phyloP scores from a whole-genome alignment of 2,888 invertebrate species.

The Drosophila macrospina region DNA sequence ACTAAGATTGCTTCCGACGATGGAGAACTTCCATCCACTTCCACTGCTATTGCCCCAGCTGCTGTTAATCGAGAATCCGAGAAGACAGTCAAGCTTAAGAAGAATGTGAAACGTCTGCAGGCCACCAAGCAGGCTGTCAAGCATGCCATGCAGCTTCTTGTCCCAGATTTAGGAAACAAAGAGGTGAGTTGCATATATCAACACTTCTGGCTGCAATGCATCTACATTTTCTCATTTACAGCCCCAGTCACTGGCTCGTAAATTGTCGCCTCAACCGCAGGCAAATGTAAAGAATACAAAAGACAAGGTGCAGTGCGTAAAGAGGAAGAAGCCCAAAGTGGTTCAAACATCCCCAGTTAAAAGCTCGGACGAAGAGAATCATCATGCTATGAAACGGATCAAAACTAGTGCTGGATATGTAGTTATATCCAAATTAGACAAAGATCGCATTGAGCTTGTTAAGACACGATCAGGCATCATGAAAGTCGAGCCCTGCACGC shows the following conservation, averaged over 20 bases:
- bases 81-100: conserved; percentile 32
- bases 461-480: conserved; percentile 78
- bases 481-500: conserved; percentile 78
- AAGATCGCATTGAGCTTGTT: conserved; percentile 47
- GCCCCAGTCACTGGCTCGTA: conserved; percentile 53
- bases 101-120: conserved; percentile 63
- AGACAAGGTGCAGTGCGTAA: background rate
- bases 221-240: conserved; percentile 1
- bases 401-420: conserved; percentile 70
- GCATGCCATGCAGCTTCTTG: conserved; percentile 49
- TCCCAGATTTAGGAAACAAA: conserved; percentile 10
- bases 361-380: conserved; percentile 64
- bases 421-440: conserved; percentile 23
- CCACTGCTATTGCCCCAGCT: background rate
- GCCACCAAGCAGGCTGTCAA: conserved; percentile 51
- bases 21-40: background rate
- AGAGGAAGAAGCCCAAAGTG: conserved; percentile 1
- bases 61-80: background rate
- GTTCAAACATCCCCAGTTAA: conserved; percentile 43
- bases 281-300: background rate
- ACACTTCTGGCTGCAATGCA: background rate
- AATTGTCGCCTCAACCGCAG: conserved; percentile 54
- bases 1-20: background rate
- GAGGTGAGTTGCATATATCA: conserved; percentile 30
- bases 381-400: conserved; percentile 25